phyloP scores from a whole-genome alignment of 2,888 invertebrate genomes.

The Amblyjoppa fuscipennis region DNA sequence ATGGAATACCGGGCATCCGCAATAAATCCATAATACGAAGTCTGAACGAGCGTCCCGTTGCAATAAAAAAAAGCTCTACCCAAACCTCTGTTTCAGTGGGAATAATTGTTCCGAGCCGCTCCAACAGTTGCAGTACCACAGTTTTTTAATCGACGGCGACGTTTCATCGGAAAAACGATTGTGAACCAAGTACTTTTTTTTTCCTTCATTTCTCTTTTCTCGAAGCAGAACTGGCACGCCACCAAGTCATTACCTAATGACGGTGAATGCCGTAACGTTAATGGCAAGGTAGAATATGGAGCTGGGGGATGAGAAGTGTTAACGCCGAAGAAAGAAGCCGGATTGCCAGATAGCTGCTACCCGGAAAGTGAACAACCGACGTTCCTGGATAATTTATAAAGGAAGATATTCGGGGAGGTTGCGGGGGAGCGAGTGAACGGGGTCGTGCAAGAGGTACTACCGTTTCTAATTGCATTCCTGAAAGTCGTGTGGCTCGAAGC shows the following conservation, averaged over 20 bases:
- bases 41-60: not conserved
- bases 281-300: slow-evolving; percentile 16
- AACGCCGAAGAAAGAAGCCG: slow-evolving; percentile 26
- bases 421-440: slow-evolving; percentile 56
- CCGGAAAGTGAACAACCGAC: slow-evolving; percentile 34
- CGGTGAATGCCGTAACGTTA: slow-evolving; percentile 64
- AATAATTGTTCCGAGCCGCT: not conserved
- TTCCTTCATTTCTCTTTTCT: slow-evolving; percentile 9
- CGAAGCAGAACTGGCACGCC: slow-evolving; percentile 44
- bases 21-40: slow-evolving; percentile 5
- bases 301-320: slow-evolving; percentile 61
- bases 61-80: not conserved
- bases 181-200: slow-evolving; percentile 27
- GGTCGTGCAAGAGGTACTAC: slow-evolving; percentile 39
- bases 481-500: slow-evolving; percentile 65
- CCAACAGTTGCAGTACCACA: not conserved
- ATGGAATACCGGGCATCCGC: not conserved
- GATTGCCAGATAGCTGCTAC: slow-evolving; percentile 12
- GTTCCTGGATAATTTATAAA: slow-evolving; percentile 44
- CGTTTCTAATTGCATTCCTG: slow-evolving; percentile 79
- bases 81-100: not conserved
- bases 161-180: slow-evolving; percentile 33
- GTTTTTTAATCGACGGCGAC: slow-evolving; percentile 37
- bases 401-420: slow-evolving; percentile 55
- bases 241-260: slow-evolving; percentile 72